Evolutionary conservation across 2,797 vertebrate species (phyloP).

Genomic region (Pelobates cultripes): DNA sequence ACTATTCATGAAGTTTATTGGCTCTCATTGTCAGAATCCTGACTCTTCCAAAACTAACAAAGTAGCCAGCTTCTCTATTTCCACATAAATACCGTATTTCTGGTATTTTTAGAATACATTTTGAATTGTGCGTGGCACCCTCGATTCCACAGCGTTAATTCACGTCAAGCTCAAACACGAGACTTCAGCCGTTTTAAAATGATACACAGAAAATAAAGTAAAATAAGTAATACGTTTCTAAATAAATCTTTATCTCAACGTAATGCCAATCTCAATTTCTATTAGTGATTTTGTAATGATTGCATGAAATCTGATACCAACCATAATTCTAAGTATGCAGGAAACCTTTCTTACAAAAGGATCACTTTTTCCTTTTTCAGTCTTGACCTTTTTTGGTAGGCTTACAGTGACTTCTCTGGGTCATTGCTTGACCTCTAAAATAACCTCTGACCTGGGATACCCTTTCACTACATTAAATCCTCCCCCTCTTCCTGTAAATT

Average conservation of each 20-base stretch:
- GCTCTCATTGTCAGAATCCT: too few relatives aligned
- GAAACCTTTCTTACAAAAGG: not conserved
- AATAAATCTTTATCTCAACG: not conserved
- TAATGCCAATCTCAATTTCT: not conserved
- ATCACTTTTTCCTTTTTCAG: not conserved
- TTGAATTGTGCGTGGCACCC: too few relatives aligned
- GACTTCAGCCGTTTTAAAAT: too few relatives aligned
- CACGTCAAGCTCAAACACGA: too few relatives aligned
- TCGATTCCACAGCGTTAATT: too few relatives aligned
- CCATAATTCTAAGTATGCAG: not conserved
- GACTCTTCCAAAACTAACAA: too few relatives aligned
- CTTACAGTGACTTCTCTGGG: conserved; percentile 21
- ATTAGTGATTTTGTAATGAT: not conserved
- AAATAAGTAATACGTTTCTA: too few relatives aligned
- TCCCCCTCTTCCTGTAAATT: not conserved
- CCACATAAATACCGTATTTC: too few relatives aligned
- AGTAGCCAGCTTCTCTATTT: too few relatives aligned
- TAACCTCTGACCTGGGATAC: conserved; percentile 14
- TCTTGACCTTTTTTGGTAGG: conserved; percentile 24
- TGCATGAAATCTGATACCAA: not conserved
- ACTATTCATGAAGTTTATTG: too few relatives aligned
- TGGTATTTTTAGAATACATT: too few relatives aligned
- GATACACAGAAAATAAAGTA: too few relatives aligned
- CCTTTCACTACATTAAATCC: conserved; percentile 15
- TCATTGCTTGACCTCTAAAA: conserved; percentile 3